phyloP scores from a whole-genome alignment of 2,113 vertebrate species.

The Lutjanus erythropterus region DNA sequence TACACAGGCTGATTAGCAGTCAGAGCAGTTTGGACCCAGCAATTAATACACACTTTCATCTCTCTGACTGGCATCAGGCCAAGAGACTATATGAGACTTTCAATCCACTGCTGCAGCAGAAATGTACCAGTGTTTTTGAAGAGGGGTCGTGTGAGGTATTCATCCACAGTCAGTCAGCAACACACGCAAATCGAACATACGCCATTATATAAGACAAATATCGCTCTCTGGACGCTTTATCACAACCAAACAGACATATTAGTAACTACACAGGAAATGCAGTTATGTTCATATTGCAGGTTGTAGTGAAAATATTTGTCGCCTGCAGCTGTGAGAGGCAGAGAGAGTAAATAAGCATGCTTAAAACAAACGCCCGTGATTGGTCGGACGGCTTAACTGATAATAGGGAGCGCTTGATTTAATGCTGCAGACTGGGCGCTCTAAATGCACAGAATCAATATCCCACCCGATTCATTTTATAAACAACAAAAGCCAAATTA shows the following conservation, averaged over 20 bases:
- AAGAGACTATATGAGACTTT: background rate
- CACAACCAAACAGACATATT: too few species aligned
- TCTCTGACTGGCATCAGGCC: slow-evolving; percentile 16
- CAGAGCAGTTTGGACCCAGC: background rate
- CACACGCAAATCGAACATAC: too few species aligned
- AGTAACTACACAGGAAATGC: background rate
- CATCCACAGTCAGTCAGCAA: too few species aligned
- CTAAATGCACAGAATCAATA: slow-evolving; percentile 33
- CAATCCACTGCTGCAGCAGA: background rate
- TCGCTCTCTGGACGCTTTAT: too few species aligned
- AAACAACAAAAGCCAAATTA: background rate
- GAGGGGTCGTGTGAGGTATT: too few species aligned
- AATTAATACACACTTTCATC: slow-evolving; percentile 34
- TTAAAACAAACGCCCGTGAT: slow-evolving; percentile 18
- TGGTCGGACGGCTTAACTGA: slow-evolving; percentile 37
- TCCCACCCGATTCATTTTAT: slow-evolving; percentile 3
- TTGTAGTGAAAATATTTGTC: background rate
- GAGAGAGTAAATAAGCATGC: background rate
- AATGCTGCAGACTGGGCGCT: background rate
- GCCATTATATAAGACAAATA: too few species aligned
- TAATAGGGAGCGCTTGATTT: background rate
- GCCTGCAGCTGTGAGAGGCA: background rate
- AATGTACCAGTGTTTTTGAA: accelerated
- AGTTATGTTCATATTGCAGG: background rate
- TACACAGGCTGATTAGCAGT: slow-evolving; percentile 30